Percentiles rank a stretch among this genome's conserved stretches.
phyloP scores from a whole-genome alignment of 2,797 vertebrate genomes.

The Tympanoctomys barrerae region DNA sequence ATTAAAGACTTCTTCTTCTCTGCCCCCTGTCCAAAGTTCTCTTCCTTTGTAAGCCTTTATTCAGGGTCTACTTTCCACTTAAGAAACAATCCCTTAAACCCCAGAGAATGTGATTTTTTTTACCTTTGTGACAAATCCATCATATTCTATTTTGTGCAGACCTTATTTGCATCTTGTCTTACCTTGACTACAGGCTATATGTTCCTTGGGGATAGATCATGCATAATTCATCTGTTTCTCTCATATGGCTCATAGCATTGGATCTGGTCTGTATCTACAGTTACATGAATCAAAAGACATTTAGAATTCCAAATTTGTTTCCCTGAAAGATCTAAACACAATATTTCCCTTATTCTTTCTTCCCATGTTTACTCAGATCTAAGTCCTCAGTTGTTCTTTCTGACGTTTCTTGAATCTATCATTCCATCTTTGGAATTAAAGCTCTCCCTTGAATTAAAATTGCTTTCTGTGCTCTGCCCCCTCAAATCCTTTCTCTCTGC shows the following conservation, averaged over 20 bases:
- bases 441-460: not conserved
- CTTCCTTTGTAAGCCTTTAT: not conserved
- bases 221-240: not conserved
- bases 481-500: not conserved
- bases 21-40: not conserved
- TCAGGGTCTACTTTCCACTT: not conserved
- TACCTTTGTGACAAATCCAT: not conserved
- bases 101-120: not conserved
- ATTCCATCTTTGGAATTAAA: not conserved
- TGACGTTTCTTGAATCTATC: not conserved
- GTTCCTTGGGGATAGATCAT: not conserved
- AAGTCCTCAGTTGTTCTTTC: not conserved
- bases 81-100: conserved; percentile 7
- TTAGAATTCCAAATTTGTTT: conserved; percentile 34
- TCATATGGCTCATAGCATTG: not conserved
- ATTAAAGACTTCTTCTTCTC: not conserved
- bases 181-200: not conserved
- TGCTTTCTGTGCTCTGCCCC: not conserved
- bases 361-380: not conserved
- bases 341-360: not conserved
- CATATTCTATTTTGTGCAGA: not conserved
- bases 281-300: conserved; percentile 33
- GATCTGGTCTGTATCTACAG: not conserved
- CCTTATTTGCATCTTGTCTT: conserved; percentile 25
- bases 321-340: not conserved